Percentiles rank a stretch among this genome's conserved stretches.
Conservation (phyloP, 2,888 invertebrate genomes). For the Drosophila neoperkinsi region DNA sequence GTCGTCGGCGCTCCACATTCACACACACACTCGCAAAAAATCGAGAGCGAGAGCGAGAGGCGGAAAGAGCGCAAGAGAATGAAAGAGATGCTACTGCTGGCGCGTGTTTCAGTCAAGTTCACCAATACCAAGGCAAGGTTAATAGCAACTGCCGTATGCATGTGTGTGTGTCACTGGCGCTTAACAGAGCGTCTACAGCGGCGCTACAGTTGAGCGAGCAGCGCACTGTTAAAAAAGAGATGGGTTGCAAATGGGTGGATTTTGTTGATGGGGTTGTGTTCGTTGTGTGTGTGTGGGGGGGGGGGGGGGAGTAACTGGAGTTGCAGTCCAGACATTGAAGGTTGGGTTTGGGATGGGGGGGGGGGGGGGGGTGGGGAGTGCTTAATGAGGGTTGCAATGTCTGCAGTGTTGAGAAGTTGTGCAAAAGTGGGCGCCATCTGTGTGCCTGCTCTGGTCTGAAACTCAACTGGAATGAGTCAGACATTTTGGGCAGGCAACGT, state of each 20-base stretch:
- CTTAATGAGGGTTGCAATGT: constrained; percentile 73
- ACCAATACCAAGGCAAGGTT: constrained; percentile 69
- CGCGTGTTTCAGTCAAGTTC: constrained; percentile 75
- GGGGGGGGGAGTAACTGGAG: constrained; percentile 43
- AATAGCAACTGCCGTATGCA: constrained; percentile 27
- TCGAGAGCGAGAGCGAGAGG: constrained; percentile 13
- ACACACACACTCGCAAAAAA: constrained; percentile 26
- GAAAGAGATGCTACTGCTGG: constrained; percentile 42
- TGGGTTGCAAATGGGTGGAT: constrained; percentile 12
- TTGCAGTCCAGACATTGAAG: constrained; percentile 59
- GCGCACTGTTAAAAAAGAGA: constrained; percentile 53
- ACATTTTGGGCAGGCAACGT: constrained; percentile 48
- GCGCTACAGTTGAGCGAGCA: constrained; percentile 60
- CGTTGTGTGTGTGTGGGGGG: background rate
- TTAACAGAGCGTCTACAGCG: constrained; percentile 69
- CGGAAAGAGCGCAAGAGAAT: constrained; percentile 27
- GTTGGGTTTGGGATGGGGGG: constrained; percentile 36
- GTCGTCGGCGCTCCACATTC: constrained; percentile 37
- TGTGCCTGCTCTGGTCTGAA: constrained; percentile 7
- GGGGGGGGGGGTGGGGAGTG: constrained; percentile 9
- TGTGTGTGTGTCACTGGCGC: constrained; percentile 39
- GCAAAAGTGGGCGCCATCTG: constrained; percentile 39
- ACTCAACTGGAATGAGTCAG: constrained; percentile 57
- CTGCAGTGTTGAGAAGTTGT: constrained; percentile 56
- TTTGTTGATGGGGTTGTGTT: constrained; percentile 12